Evolutionary conservation across 2,888 invertebrate species (phyloP), one percentile per base, ranked within the genome.

Genomic region (Cataglyphis albicans): DNA sequence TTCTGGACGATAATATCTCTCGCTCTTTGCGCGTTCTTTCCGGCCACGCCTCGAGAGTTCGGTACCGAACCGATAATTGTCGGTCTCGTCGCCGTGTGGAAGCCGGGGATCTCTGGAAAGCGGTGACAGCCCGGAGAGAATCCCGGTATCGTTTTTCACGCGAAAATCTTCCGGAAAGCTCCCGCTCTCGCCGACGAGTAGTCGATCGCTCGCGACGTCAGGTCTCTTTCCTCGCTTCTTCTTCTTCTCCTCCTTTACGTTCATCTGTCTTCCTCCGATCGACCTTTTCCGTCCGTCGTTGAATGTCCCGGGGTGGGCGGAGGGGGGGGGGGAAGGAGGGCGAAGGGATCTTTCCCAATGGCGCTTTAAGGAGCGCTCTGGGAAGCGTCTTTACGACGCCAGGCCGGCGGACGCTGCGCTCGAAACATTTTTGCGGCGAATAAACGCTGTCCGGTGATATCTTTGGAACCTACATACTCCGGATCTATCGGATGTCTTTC

Each of bases 11-110:
- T 80, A 70, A 59, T 59, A 70, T 80, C 78, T 81, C 65, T 84
- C 78, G 59, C 63, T 67, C 65, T 65, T 82, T 55, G 64, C 67
- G 64, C 15, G 52, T 38, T 83, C 76, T 83, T 67, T 61, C 63
- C 75, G 32, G 35, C 72, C 41, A 65, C 12, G 12, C 25, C 52
- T 52, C 35, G 52, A 52, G 65, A 70, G 64, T 67, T 52, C 65
- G 72, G 55, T 72, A 35, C 41, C 75, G 67, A 81, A 81, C 81
- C 85, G 76, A 84, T 73, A 84, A 86, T 86, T 86, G 82, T 84
- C 85, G 67, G 67, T 38, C 70, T 72, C 78, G 68, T 68, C 41
- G 76, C 67, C 67, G 32, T 70, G 32, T 70, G 44, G 59, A 80
- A 72, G 76, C 55, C 70, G 65, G 65, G 48, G 52, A 70, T 72